Percentiles rank a stretch among this genome's conserved stretches.
Evolutionary conservation across 2,888 invertebrate species (phyloP).

Genomic region (Conistra vaccinii): DNA sequence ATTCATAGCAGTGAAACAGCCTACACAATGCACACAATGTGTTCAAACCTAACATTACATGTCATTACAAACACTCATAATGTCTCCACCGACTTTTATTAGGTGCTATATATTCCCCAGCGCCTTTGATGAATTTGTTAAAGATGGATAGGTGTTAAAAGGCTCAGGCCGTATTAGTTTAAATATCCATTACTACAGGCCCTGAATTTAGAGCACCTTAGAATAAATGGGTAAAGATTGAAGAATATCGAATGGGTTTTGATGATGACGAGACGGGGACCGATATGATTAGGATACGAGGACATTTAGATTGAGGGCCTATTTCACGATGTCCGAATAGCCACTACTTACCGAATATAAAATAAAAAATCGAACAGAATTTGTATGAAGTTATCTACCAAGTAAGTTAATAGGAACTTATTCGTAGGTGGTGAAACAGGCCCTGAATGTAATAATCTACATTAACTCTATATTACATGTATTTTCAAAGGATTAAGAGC

Average conservation of each 20-base stretch:
- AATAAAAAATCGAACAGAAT: too few relatives aligned
- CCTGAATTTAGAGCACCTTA: conserved; percentile 17
- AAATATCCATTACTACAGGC: conserved; percentile 33
- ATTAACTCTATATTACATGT: not conserved
- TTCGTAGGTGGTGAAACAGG: too few relatives aligned
- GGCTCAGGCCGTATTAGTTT: conserved; percentile 15
- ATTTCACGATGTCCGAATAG: too few relatives aligned
- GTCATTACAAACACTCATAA: conserved; percentile 8
- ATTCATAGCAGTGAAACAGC: conserved; percentile 5
- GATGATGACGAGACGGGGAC: too few relatives aligned
- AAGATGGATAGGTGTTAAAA: conserved; percentile 16
- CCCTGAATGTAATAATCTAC: not conserved
- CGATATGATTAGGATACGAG: not conserved
- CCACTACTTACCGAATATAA: too few relatives aligned
- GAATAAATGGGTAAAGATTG: not conserved
- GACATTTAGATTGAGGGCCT: not conserved
- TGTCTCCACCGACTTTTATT: conserved; percentile 25
- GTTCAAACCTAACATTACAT: conserved; percentile 2
- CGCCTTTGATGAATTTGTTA: conserved; percentile 14
- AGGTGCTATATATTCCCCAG: conserved; percentile 48
- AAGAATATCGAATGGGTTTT: not conserved
- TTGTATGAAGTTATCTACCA: too few relatives aligned
- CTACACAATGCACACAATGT: not conserved
- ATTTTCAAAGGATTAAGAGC: not conserved
- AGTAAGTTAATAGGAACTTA: too few relatives aligned